Evolutionary conservation across 1,140 invertebrate genomes (phyloP).

Genomic region (Leptestheria dahalacensis): DNA sequence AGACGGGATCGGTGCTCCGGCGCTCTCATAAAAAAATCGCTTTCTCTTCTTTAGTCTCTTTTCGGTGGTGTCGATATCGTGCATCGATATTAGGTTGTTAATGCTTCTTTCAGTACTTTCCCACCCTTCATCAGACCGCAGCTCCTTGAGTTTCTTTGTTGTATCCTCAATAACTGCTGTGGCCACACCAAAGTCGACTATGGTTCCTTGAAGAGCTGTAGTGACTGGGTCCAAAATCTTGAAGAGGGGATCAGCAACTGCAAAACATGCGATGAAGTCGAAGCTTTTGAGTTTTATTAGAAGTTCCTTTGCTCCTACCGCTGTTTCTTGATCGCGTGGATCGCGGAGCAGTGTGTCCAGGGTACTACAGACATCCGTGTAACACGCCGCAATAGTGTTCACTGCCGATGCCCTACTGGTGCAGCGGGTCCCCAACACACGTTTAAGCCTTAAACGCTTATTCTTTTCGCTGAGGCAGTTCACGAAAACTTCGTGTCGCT

Average conservation of each 20-base stretch:
- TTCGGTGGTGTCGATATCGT: not conserved
- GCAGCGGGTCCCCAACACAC: not conserved
- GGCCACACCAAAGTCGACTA: not conserved
- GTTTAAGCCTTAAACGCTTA: not conserved
- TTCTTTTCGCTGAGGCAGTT: not conserved
- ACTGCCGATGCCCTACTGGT: not conserved
- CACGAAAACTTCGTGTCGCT: not conserved
- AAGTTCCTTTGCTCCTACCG: not conserved
- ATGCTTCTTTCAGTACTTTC: not conserved
- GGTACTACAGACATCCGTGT: not conserved
- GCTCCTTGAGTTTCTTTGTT: not conserved
- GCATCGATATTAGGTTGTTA: not conserved
- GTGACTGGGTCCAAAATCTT: not conserved
- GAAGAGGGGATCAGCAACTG: not conserved
- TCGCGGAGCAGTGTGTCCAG: not conserved
- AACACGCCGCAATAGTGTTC: not conserved
- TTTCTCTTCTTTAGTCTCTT: not conserved
- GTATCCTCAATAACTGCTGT: not conserved
- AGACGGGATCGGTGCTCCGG: not conserved
- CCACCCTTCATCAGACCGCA: slow-evolving; percentile 1
- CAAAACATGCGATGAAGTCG: not conserved
- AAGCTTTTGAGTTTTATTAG: not conserved
- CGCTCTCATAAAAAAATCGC: not conserved
- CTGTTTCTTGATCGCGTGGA: not conserved
- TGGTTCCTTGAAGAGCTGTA: not conserved